Evolutionary conservation across 1,140 invertebrate genomes (phyloP), one percentile per base, ranked within the genome.

Genomic region (Dreissena polymorpha): DNA sequence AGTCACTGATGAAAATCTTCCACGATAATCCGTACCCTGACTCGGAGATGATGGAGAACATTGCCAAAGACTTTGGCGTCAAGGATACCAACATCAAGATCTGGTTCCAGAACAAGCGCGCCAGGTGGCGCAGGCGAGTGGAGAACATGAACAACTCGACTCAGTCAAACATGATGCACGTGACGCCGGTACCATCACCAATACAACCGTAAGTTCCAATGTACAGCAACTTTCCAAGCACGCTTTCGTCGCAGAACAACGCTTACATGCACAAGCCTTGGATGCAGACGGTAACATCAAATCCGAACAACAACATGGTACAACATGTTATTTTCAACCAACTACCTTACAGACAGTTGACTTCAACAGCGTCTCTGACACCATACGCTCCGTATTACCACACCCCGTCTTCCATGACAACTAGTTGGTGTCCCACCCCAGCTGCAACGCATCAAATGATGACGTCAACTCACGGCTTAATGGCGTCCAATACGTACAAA

Each of bases 21-120:
- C 84, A 86, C 39, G 88, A 89, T 67, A 88, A 86, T 51, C 87
- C 88, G 10, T 89, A 89, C 68, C 88, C 88, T 0, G 88, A 89
- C 29, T 84, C 86, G 3, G 87, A 89, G 25, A 82, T 63, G 50
- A 88, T 89, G 87, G 88, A 89, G n/a, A 69, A 83, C 18, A 78
- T 89, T 50, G 80, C 86, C 23, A 84, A 85, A 75, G 85, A 87
- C 18, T 67, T 89, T 10, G 85, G 85, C 0, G 86, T 89, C n/a
- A 73, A 85, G 10, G 88, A 89, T 55, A 79, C 77, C 18, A 88
- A 88, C 70, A 84, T 89, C 18, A 89, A 88, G 85, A 80, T 86
- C 13, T 86, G 85, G 85, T 86, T 86, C 81, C 85, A 86, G 63
- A 86, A 86, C 75, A 86, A 83, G n/a, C n/a, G n/a, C n/a, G n/a